phyloP scores from a whole-genome alignment of 2,888 invertebrate species.

The Leptopilina myrica region DNA sequence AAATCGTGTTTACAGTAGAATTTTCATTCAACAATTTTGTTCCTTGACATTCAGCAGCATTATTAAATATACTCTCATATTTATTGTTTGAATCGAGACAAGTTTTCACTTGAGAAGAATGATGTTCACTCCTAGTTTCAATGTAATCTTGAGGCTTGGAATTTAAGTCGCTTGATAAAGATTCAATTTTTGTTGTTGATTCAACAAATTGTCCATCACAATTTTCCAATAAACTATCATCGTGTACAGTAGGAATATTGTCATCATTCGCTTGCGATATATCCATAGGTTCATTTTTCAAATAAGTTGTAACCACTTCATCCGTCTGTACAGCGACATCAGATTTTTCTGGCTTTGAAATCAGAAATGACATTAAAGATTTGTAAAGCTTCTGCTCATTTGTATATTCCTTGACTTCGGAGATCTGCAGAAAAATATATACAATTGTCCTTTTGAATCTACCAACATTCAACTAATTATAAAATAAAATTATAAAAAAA shows the following conservation, averaged over 20 bases:
- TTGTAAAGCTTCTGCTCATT: slow-evolving; percentile 61
- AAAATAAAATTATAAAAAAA: slow-evolving; percentile 25
- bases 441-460: too few species aligned
- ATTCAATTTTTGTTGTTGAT: slow-evolving; percentile 6
- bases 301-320: neutral
- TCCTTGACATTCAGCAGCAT: neutral
- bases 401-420: slow-evolving; percentile 66
- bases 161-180: neutral
- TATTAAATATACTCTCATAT: neutral
- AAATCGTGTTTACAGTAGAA: neutral
- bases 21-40: neutral
- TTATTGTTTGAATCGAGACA: neutral
- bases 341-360: slow-evolving; percentile 57
- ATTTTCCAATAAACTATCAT: neutral
- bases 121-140: neutral
- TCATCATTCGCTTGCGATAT: neutral
- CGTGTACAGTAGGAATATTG: neutral
- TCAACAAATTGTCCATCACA: neutral
- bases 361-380: slow-evolving; percentile 63
- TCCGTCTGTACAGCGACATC: slow-evolving; percentile 65
- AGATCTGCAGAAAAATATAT: slow-evolving; percentile 58
- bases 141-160: neutral
- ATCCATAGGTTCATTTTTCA: neutral
- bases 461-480: too few species aligned
- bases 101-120: neutral